These are phyloP conservation scores for Diglossa brunneiventris DNA, from an alignment of 2,113 vertebrate species.

Conservation along the genomic window DNA sequence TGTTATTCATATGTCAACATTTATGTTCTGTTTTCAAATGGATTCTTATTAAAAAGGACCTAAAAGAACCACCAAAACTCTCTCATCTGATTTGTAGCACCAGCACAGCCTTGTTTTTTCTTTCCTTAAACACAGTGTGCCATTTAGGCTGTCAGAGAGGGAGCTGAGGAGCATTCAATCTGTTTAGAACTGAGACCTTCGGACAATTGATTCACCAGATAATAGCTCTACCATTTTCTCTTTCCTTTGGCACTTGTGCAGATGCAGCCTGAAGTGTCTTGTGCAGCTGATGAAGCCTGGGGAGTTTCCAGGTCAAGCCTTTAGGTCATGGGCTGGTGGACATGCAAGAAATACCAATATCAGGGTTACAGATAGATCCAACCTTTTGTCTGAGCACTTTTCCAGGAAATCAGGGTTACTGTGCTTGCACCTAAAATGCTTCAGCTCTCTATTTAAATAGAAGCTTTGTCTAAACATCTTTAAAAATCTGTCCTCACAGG, in stretches of 20 bases:
- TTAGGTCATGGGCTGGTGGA: background rate
- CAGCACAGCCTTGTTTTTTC: background rate
- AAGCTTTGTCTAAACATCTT: background rate
- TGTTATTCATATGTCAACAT: background rate
- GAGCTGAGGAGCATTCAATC: background rate
- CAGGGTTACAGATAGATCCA: background rate
- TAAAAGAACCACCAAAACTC: background rate
- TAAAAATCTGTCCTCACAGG: background rate
- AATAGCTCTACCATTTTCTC: background rate
- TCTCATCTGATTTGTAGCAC: background rate
- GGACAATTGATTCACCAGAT: background rate
- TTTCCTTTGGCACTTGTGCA: accelerated
- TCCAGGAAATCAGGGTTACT: background rate
- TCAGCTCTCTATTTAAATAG: background rate
- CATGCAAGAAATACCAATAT: background rate
- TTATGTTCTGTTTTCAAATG: background rate
- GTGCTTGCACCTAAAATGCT: background rate
- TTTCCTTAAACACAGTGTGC: background rate
- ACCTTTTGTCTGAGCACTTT: background rate
- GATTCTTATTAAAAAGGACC: background rate
- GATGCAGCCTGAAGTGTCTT: background rate
- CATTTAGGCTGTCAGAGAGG: background rate
- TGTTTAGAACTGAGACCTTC: background rate
- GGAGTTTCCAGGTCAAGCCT: background rate
- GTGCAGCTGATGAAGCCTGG: background rate